Conservation (phyloP, 2,113 vertebrate genomes). For the Hypanus sabinus region DNA sequence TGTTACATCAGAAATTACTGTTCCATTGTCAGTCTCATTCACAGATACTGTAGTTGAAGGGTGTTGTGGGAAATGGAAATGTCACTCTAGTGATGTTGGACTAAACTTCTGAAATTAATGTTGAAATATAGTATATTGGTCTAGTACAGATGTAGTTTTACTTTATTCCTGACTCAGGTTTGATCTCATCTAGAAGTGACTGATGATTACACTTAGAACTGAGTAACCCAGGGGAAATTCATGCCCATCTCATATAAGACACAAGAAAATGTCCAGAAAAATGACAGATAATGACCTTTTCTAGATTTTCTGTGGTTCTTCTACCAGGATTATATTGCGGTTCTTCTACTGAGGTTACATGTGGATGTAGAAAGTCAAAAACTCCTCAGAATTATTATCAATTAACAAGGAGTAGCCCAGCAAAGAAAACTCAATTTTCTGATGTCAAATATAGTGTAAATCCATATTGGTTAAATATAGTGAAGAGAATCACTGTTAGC, state of each 20-base stretch:
- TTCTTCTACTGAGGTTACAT: not conserved
- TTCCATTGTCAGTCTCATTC: not conserved
- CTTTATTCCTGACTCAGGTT: not conserved
- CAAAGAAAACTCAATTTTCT: too few relatives aligned
- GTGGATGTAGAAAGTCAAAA: not conserved
- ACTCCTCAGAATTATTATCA: not conserved
- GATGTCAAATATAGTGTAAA: not conserved
- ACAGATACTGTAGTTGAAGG: not conserved
- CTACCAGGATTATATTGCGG: not conserved
- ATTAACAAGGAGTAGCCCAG: not conserved
- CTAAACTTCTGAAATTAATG: not conserved
- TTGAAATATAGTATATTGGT: not conserved
- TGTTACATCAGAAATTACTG: not conserved
- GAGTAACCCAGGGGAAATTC: not conserved
- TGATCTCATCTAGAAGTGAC: not conserved
- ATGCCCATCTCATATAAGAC: not conserved
- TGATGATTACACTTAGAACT: not conserved
- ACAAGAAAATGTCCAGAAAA: not conserved
- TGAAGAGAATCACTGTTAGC: not conserved
- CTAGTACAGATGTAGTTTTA: not conserved
- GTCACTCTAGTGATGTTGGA: not conserved
- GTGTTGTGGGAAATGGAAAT: not conserved
- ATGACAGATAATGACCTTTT: not conserved
- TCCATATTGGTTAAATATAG: not conserved
- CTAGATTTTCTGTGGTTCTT: not conserved